Evolutionary conservation across 2,888 invertebrate species (phyloP).

Genomic region (Notodonta dromedarius): DNA sequence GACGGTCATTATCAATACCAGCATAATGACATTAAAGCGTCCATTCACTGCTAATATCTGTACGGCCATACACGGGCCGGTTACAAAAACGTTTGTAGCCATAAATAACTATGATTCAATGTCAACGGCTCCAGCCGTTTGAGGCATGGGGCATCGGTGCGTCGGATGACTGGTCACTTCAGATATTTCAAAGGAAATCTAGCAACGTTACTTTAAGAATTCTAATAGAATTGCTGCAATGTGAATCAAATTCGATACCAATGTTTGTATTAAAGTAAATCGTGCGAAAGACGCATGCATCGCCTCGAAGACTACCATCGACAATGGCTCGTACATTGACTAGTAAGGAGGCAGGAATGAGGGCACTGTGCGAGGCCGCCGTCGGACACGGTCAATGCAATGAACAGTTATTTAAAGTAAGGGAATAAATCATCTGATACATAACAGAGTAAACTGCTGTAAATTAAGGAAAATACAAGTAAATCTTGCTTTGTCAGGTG

Average conservation of each 20-base stretch:
- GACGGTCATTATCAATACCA: conserved; percentile 47
- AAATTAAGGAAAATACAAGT: not conserved
- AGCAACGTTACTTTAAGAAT: conserved; percentile 1
- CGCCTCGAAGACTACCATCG: conserved; percentile 51
- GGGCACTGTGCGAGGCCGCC: conserved; percentile 65
- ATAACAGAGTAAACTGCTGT: conserved; percentile 8
- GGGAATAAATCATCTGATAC: conserved; percentile 33
- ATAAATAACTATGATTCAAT: conserved; percentile 79
- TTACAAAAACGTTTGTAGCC: conserved; percentile 67
- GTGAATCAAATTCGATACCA: not conserved
- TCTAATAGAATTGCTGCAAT: conserved; percentile 5
- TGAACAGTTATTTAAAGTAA: conserved; percentile 44
- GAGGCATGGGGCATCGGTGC: conserved; percentile 40
- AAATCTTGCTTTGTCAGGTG: too few species aligned
- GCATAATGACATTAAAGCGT: conserved; percentile 57
- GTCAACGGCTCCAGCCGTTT: conserved; percentile 61
- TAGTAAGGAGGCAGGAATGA: conserved; percentile 72
- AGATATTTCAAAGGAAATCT: conserved; percentile 17
- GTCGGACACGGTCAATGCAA: conserved; percentile 58
- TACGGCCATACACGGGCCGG: conserved; percentile 56
- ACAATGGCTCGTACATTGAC: conserved; percentile 59
- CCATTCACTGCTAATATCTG: conserved; percentile 66
- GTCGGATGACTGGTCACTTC: conserved; percentile 42
- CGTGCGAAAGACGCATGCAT: conserved; percentile 32
- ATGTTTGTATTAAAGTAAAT: conserved; percentile 33